Evolutionary conservation across 2,888 invertebrate species (phyloP).

Genomic region (Melanostoma scalare): DNA sequence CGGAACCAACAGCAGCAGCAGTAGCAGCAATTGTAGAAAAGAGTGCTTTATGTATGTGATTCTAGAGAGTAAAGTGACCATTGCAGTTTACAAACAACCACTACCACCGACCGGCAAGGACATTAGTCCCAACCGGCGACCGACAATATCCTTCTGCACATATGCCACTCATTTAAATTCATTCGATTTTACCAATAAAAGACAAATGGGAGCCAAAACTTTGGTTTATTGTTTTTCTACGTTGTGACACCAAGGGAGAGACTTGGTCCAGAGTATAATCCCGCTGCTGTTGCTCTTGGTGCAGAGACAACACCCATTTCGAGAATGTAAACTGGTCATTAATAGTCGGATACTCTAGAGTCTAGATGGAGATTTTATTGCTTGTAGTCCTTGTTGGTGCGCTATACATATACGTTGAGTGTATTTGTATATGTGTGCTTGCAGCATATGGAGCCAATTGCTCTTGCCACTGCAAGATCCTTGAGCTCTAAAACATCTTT

Average conservation of each 20-base stretch:
- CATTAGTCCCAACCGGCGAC: conserved; percentile 72
- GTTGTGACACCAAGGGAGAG: conserved; percentile 48
- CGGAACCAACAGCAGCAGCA: conserved; percentile 32
- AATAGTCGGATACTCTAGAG: conserved; percentile 71
- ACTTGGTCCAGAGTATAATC: conserved; percentile 46
- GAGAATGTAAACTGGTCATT: conserved; percentile 74
- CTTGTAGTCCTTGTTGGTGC: conserved; percentile 66
- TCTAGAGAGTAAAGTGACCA: conserved; percentile 26
- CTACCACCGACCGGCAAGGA: conserved; percentile 42
- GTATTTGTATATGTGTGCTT: background rate
- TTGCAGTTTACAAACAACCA: conserved; percentile 48
- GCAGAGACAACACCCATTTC: conserved; percentile 73
- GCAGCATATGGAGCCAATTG: conserved; percentile 62
- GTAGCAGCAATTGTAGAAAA: conserved; percentile 59
- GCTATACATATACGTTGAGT: background rate
- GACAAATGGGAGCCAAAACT: conserved; percentile 74
- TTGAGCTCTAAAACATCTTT: conserved; percentile 70
- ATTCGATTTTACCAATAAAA: conserved; percentile 74
- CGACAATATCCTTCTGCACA: conserved; percentile 73
- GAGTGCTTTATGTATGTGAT: conserved; percentile 61
- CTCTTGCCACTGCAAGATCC: conserved; percentile 58
- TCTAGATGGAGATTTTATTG: conserved; percentile 72
- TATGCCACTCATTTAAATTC: conserved; percentile 74
- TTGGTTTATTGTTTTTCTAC: conserved; percentile 75
- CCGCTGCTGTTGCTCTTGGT: conserved; percentile 49